Evolutionary conservation across 2,888 invertebrate species (phyloP).

Genomic region (Drosophila colorata): DNA sequence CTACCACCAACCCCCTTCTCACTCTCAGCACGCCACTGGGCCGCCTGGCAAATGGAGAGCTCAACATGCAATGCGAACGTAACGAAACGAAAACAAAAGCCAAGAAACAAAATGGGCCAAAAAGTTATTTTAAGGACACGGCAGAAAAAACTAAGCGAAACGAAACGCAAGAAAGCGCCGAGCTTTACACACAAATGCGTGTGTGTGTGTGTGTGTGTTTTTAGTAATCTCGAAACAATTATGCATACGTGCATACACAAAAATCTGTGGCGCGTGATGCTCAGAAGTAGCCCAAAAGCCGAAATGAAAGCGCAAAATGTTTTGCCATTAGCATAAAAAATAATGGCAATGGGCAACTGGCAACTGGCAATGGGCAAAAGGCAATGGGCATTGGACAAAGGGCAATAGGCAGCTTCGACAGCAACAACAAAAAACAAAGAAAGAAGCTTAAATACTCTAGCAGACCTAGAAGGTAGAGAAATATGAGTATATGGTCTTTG

Average conservation of each 20-base stretch:
- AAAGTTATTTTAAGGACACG: conserved; percentile 79
- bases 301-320: conserved; percentile 74
- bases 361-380: conserved; percentile 31
- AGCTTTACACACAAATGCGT: background rate
- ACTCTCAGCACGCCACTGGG: conserved; percentile 23
- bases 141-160: conserved; percentile 34
- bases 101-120: conserved; percentile 79
- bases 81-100: conserved; percentile 56
- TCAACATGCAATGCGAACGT: conserved; percentile 34
- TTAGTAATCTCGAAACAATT: conserved; percentile 76
- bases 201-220: conserved; percentile 16
- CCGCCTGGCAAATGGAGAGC: conserved; percentile 21
- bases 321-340: conserved; percentile 78
- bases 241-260: conserved; percentile 77
- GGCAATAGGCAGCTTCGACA: background rate
- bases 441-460: conserved; percentile 17
- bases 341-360: conserved; percentile 60
- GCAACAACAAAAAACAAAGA: background rate
- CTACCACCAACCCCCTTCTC: too few species aligned
- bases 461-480: background rate
- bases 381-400: conserved; percentile 5
- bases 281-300: conserved; percentile 70
- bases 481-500: background rate
- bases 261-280: conserved; percentile 77
- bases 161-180: conserved; percentile 28